These are phyloP conservation scores for Deilephila porcellus DNA, from an alignment of 2,888 invertebrate genomes.

Conservation along the genomic window DNA sequence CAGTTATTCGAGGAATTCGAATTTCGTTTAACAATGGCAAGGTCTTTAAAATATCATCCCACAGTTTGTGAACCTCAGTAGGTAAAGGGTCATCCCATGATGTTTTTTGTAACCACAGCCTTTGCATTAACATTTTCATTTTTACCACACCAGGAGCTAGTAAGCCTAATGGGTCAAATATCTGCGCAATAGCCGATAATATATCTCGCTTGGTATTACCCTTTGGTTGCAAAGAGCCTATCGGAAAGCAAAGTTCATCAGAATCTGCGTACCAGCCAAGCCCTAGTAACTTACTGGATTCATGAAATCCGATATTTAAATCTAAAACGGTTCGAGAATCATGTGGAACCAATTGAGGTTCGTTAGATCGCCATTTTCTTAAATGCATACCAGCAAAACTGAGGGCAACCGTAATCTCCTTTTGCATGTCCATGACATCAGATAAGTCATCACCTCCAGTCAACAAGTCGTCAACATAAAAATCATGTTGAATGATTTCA, in stretches of 20 bases:
- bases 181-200: background rate
- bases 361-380: too few species aligned
- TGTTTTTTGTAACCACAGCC: background rate
- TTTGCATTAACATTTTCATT: background rate
- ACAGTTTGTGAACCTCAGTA: background rate
- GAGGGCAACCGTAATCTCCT: too few species aligned
- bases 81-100: background rate
- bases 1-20: background rate
- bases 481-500: too few species aligned
- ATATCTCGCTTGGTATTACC: background rate
- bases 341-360: too few species aligned
- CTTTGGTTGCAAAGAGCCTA: background rate
- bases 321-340: too few species aligned
- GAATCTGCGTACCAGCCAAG: too few species aligned
- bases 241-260: background rate
- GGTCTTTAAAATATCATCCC: background rate
- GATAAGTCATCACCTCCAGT: too few species aligned
- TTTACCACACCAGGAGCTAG: background rate
- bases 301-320: too few species aligned
- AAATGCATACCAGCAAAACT: too few species aligned
- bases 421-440: too few species aligned
- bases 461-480: too few species aligned
- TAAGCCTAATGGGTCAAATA: background rate
- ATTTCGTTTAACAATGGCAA: background rate
- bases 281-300: too few species aligned